Evolutionary conservation across 2,113 vertebrate genomes (phyloP), one percentile per base, ranked within the genome.

Genomic region (Donacobius atricapilla): DNA sequence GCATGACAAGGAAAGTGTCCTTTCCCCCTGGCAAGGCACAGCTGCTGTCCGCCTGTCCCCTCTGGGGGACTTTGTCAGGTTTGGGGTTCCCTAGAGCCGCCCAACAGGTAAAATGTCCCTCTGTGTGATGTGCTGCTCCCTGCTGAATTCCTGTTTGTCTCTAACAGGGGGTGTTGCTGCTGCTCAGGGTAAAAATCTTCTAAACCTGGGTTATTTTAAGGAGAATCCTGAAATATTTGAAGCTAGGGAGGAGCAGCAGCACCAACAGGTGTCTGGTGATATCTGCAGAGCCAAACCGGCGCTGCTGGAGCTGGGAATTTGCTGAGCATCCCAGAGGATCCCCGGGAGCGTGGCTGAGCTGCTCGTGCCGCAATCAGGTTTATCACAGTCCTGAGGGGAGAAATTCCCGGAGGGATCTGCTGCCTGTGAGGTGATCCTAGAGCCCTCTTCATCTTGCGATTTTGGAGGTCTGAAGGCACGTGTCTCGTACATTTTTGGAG

Each of bases 401-500:
- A 30, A 64, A 51, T 69, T 27, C 44, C 44, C 17, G 7, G 6
- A 5, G 40, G 39, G 9, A 73, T 21, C 35, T 16, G 19, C 58
- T 58, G 15, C 42, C 24, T 6, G 4, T 3, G 21, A 22, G 47
- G 23, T 21, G 69, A 70, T 19, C n/a, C 57, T 2, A 17, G 40
- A 44, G 21, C 7, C 21, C 21, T 72, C 27, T 31, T 53, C 33
- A 7, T 17, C 19, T 4, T 18, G n/a, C 21, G 9, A 28, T 66
- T 47, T 64, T 2, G 0, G 53, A n/a, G 6, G 31, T 16, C 3
- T 30, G 39, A 60, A 56, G 37, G 11, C 7, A 5, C 1, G 0
- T 8, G 18, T 19, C 20, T 39, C 1, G 7, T 3, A 4, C 4
- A 1, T 11, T 24, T 92, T 72, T 47, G 27, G 21, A 80, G 28